Percentiles rank a stretch among this genome's conserved stretches.
These are phyloP conservation scores for Oncorhynchus masou DNA, from an alignment of 2,113 vertebrate species.

Conservation along the genomic window DNA sequence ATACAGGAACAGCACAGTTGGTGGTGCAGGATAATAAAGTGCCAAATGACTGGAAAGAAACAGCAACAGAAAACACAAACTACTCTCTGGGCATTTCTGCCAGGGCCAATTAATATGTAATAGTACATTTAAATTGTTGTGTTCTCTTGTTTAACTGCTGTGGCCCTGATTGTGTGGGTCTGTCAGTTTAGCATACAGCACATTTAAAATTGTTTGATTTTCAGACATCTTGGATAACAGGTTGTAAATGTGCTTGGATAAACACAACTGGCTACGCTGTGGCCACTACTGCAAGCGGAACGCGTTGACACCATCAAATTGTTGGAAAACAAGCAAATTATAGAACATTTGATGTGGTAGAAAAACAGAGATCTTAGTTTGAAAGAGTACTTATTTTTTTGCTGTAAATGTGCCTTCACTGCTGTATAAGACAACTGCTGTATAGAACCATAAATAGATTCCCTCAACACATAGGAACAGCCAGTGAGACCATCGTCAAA, in stretches of 20 bases:
- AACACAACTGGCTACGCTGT: background rate
- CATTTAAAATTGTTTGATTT: slow-evolving; percentile 21
- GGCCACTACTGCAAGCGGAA: background rate
- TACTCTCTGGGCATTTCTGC: background rate
- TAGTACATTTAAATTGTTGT: background rate
- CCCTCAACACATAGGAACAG: slow-evolving; percentile 24
- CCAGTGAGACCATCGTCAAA: slow-evolving; percentile 36
- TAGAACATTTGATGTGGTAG: background rate
- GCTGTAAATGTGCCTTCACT: slow-evolving; percentile 36
- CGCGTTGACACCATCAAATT: background rate
- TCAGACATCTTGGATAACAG: slow-evolving; percentile 18
- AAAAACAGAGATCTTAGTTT: slow-evolving; percentile 15
- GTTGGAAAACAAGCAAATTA: slow-evolving; percentile 28
- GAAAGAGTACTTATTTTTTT: background rate
- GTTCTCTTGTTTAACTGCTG: background rate
- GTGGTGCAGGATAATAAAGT: background rate
- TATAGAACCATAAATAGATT: slow-evolving; percentile 52
- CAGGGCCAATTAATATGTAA: background rate
- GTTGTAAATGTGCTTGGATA: slow-evolving; percentile 14
- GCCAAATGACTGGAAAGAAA: background rate
- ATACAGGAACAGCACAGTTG: background rate
- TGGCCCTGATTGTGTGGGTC: background rate
- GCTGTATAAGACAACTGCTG: slow-evolving; percentile 17
- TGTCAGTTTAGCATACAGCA: slow-evolving; percentile 10
- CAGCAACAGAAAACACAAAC: background rate